A percentile compares a stretch with the other conserved stretches of the same genome.
Evolutionary conservation across 2,888 invertebrate species (phyloP).

Genomic region (Lochmaea capreae): DNA sequence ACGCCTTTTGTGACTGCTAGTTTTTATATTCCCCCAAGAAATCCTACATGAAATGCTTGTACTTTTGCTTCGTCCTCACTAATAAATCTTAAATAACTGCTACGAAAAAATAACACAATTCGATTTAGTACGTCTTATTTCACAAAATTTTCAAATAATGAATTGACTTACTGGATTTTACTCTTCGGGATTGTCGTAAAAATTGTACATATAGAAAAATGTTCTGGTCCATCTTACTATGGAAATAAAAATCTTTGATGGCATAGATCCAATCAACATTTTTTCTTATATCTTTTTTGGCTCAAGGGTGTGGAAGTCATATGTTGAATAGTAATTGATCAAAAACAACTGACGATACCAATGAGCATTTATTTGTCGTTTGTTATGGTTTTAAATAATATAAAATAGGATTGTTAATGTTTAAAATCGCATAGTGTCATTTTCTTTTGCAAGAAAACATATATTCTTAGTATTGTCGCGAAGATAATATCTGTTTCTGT

Average conservation of each 20-base stretch:
- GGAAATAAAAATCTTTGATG: slow-evolving; percentile 63
- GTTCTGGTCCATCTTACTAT: slow-evolving; percentile 52
- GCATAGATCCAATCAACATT: slow-evolving; percentile 65
- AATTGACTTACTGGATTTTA: not conserved
- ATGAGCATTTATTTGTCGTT: not conserved
- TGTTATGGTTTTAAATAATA: too few species aligned
- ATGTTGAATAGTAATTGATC: not conserved
- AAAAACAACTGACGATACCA: not conserved
- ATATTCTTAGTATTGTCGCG: too few species aligned
- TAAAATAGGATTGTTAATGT: too few species aligned
- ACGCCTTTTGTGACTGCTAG: slow-evolving; percentile 60
- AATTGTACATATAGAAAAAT: slow-evolving; percentile 37
- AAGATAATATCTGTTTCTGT: too few species aligned
- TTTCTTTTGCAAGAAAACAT: too few species aligned
- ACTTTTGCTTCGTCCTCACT: not conserved
- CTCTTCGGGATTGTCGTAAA: not conserved
- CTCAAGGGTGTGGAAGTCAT: not conserved
- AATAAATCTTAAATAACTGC: not conserved
- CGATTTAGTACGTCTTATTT: not conserved
- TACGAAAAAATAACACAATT: not conserved
- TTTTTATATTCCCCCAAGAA: slow-evolving; percentile 58
- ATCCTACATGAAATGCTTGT: not conserved
- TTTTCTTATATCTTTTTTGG: slow-evolving; percentile 56
- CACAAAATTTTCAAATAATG: not conserved
- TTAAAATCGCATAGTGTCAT: too few species aligned